Conservation (phyloP, 2,888 invertebrate genomes). For the Drosophila nigricruria region DNA sequence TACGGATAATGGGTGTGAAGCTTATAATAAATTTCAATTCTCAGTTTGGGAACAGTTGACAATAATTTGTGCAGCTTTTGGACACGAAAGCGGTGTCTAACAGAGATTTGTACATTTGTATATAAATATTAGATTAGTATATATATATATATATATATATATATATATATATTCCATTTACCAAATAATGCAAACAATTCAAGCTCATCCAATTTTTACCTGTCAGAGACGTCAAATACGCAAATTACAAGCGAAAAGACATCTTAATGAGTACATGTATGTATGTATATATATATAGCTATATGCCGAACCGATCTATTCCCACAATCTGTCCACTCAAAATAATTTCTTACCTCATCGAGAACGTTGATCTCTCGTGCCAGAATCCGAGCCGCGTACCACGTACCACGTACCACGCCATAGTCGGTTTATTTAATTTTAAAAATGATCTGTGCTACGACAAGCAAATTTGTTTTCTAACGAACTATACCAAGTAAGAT, state of each 20-base stretch:
- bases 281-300: background rate
- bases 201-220: conserved; percentile 22
- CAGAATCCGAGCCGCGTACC: conserved; percentile 31
- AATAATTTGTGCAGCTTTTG: background rate
- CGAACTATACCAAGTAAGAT: conserved; percentile 26
- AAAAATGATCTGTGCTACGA: conserved; percentile 42
- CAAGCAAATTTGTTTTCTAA: conserved; percentile 27
- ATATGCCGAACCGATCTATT: conserved; percentile 7
- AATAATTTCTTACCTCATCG: conserved; percentile 62
- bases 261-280: conserved; percentile 19
- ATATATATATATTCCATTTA: background rate
- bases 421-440: conserved; percentile 42
- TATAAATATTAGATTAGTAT: background rate
- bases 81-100: background rate
- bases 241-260: conserved; percentile 22
- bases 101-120: background rate
- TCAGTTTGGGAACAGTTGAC: background rate
- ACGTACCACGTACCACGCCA: conserved; percentile 20
- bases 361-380: conserved; percentile 55
- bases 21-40: background rate
- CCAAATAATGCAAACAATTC: conserved; percentile 5
- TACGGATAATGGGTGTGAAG: conserved; percentile 56
- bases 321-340: conserved; percentile 22
- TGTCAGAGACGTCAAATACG: conserved; percentile 23
- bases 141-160: background rate